These are phyloP conservation scores for Penaeus indicus DNA, from an alignment of 1,140 invertebrate genomes.

Conservation along the genomic window DNA sequence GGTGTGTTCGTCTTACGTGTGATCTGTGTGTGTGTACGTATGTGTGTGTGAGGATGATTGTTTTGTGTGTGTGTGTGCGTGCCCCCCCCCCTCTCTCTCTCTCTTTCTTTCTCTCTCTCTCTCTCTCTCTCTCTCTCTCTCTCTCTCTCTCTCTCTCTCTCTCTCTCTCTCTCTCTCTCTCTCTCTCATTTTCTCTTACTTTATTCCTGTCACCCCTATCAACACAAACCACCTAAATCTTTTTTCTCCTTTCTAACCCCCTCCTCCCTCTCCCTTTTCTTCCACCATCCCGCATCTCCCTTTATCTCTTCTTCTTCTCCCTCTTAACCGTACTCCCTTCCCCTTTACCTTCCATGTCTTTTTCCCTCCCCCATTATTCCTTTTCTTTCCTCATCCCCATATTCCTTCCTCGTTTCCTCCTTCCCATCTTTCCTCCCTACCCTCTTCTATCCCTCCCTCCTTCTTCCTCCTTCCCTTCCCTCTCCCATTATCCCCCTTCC, in stretches of 20 bases:
- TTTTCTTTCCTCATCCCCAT: not conserved
- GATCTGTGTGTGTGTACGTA: too few species aligned
- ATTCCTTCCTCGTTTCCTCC: not conserved
- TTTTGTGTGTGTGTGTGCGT: too few species aligned
- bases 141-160: not conserved
- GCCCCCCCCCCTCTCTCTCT: too few species aligned
- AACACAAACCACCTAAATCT: not conserved
- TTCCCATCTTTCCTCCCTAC: too few species aligned
- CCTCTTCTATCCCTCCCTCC: not conserved
- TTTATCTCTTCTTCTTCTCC: not conserved
- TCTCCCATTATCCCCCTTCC: not conserved
- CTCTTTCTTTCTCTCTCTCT: not conserved
- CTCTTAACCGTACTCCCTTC: too few species aligned
- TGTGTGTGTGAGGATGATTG: too few species aligned
- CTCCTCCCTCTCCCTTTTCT: too few species aligned
- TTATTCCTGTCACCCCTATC: too few species aligned
- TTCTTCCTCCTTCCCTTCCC: not conserved
- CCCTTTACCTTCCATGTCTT: not conserved
- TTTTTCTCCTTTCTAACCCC: constrained; percentile 3
- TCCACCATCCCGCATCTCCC: not conserved
- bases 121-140: not conserved
- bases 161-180: too few species aligned
- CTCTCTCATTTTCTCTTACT: too few species aligned
- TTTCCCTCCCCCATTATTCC: not conserved
- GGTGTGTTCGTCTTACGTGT: too few species aligned